Conservation (phyloP, 2,797 vertebrate genomes). For the Microctenopoma lineatum region DNA sequence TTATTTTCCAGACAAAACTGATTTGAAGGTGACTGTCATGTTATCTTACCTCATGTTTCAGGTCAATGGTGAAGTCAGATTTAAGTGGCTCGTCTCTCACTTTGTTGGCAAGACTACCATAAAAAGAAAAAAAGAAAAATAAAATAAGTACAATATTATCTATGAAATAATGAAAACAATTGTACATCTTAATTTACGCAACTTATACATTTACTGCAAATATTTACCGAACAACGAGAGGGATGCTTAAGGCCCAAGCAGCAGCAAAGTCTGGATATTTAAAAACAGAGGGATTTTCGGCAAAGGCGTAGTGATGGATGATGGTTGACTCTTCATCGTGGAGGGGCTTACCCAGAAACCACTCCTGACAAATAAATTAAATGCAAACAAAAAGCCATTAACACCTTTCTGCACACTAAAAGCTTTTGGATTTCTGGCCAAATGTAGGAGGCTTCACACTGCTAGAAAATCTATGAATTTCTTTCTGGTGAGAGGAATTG, state of each 20-base stretch:
- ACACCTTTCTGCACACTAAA: background rate
- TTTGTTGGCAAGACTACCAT: constrained; percentile 88
- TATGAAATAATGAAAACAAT: background rate
- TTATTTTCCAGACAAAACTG: constrained; percentile 21
- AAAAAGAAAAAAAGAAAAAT: constrained; percentile 41
- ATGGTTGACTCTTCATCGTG: constrained; percentile 95
- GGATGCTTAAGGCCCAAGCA: constrained; percentile 92
- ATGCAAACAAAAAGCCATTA: background rate
- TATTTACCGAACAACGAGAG: constrained; percentile 91
- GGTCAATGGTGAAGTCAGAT: constrained; percentile 97
- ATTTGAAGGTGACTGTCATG: constrained; percentile 3
- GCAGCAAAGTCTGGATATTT: constrained; percentile 96
- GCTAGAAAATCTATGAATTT: constrained; percentile 39
- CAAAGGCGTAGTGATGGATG: constrained; percentile 99
- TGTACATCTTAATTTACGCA: background rate
- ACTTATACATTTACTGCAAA: background rate
- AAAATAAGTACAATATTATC: constrained; percentile 6
- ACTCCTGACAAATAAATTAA: constrained; percentile 83
- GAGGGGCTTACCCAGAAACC: constrained; percentile 95
- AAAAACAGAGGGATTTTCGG: constrained; percentile 92
- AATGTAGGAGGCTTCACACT: constrained; percentile 33
- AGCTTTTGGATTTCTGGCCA: constrained; percentile 14
- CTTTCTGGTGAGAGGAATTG: constrained; percentile 28
- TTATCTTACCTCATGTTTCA: constrained; percentile 94
- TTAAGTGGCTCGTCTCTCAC: constrained; percentile 91